phyloP scores from a whole-genome alignment of 2,113 vertebrate species.

The Chrysochloris asiatica region DNA sequence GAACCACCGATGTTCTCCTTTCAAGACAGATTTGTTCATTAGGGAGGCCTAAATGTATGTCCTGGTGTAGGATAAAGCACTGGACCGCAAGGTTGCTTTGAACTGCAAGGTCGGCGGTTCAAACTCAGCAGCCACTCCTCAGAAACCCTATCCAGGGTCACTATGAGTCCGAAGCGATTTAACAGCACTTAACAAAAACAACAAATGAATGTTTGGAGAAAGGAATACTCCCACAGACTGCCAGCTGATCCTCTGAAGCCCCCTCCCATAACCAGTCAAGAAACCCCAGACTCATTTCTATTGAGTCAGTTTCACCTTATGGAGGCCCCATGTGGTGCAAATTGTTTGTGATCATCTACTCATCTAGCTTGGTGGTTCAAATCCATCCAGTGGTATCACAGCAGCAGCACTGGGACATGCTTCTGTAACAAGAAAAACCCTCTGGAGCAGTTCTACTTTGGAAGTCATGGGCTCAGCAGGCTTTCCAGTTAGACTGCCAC shows the following conservation, averaged over 20 bases:
- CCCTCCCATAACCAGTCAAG: slow-evolving; percentile 54
- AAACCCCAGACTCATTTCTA: background rate
- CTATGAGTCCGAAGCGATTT: too few relatives aligned
- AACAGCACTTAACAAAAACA: too few relatives aligned
- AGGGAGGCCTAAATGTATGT: slow-evolving; percentile 64
- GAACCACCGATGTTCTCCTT: too few relatives aligned
- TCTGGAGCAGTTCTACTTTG: background rate
- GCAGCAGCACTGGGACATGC: background rate
- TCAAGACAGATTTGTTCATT: too few relatives aligned
- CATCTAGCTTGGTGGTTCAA: background rate
- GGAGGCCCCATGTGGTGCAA: background rate
- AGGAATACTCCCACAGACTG: slow-evolving; percentile 61
- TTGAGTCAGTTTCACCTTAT: background rate
- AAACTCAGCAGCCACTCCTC: too few relatives aligned
- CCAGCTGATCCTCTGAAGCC: slow-evolving; percentile 60
- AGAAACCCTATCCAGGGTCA: too few relatives aligned
- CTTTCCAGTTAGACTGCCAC: slow-evolving; percentile 58
- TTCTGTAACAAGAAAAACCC: background rate
- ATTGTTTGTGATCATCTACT: background rate
- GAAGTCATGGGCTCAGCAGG: background rate
- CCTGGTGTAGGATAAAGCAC: too few relatives aligned
- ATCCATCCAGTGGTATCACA: background rate
- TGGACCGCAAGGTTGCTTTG: too few relatives aligned
- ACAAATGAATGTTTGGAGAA: too few relatives aligned
- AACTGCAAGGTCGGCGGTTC: too few relatives aligned